Conservation (phyloP, 2,888 invertebrate species). For the Leptogaster cylindrica region DNA sequence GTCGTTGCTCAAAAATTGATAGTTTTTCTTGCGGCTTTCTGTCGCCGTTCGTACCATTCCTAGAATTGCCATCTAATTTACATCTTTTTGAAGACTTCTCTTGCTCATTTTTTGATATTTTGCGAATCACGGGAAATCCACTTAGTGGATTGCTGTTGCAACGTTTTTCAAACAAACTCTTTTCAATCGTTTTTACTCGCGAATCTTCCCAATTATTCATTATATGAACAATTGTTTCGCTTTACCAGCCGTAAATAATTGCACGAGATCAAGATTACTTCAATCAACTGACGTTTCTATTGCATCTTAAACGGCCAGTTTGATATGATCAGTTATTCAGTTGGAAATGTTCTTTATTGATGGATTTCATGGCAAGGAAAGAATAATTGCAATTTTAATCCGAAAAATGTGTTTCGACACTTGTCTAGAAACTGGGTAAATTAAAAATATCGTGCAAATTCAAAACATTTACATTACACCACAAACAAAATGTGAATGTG, state of each 20-base stretch:
- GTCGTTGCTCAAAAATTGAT: constrained; percentile 61
- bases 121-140: constrained; percentile 51
- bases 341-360: too few relatives aligned
- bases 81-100: constrained; percentile 49
- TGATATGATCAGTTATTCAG: not conserved
- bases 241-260: not conserved
- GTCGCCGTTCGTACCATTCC: not conserved
- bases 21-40: not conserved
- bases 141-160: constrained; percentile 49
- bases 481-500: too few relatives aligned
- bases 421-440: too few relatives aligned
- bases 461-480: too few relatives aligned
- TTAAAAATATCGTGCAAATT: too few relatives aligned
- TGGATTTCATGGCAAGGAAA: too few relatives aligned
- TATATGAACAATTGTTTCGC: not conserved
- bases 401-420: too few relatives aligned
- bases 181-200: constrained; percentile 4
- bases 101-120: constrained; percentile 48
- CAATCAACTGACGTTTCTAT: not conserved
- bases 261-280: too few relatives aligned
- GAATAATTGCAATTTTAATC: too few relatives aligned
- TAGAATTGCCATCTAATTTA: too few relatives aligned
- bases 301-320: too few relatives aligned
- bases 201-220: constrained; percentile 26
- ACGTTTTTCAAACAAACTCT: not conserved